Evolutionary conservation across 2,797 vertebrate genomes (phyloP).

Genomic region (Argyrosomus regius): DNA sequence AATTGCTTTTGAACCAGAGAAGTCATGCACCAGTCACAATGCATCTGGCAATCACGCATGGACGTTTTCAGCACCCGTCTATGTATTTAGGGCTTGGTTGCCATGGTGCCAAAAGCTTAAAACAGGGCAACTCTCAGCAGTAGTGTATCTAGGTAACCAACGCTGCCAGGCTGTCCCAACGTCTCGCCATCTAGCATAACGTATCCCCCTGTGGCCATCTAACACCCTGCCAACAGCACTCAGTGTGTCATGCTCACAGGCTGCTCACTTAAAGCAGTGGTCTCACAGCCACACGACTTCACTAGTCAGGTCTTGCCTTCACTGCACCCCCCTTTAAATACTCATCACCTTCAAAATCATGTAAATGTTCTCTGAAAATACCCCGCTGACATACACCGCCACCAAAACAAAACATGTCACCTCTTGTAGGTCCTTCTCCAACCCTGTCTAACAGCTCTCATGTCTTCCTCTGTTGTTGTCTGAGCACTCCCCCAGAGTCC

Average conservation of each 20-base stretch:
- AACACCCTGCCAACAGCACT: constrained; percentile 74
- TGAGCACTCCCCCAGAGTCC: constrained; percentile 46
- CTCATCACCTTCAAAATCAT: constrained; percentile 35
- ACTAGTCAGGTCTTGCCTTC: constrained; percentile 44
- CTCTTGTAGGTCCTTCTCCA: constrained; percentile 50
- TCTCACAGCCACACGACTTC: constrained; percentile 62
- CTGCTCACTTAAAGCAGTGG: constrained; percentile 73
- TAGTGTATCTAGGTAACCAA: constrained; percentile 58
- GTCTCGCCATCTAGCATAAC: constrained; percentile 43
- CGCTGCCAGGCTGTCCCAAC: constrained; percentile 48
- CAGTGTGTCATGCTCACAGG: constrained; percentile 56
- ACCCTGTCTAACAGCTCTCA: constrained; percentile 51
- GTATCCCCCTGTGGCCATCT: constrained; percentile 50
- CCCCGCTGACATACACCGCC: constrained; percentile 23
- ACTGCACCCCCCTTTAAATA: constrained; percentile 23
- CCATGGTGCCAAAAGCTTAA: constrained; percentile 56
- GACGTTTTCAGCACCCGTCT: constrained; percentile 32
- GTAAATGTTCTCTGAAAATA: constrained; percentile 44
- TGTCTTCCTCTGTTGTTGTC: constrained; percentile 59
- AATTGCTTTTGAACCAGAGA: constrained; percentile 26
- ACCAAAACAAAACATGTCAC: constrained; percentile 43
- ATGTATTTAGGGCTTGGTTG: constrained; percentile 56
- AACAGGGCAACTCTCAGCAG: constrained; percentile 46
- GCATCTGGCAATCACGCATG: constrained; percentile 34
- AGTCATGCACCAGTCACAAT: constrained; percentile 37